Evolutionary conservation across 2,888 invertebrate species (phyloP).

Genomic region (Clostera curtula): DNA sequence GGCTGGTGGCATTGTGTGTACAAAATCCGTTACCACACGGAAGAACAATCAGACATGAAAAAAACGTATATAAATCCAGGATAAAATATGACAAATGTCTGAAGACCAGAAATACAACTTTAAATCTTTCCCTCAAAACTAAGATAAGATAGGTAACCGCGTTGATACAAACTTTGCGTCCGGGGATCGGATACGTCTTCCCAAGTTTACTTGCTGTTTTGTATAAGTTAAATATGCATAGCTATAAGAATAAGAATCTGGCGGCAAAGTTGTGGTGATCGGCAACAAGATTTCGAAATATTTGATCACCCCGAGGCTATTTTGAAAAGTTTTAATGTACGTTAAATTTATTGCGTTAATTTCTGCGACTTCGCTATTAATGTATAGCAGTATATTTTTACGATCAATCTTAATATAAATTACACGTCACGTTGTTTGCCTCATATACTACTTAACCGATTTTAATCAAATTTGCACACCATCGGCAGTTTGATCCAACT

Average conservation of each 20-base stretch:
- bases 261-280: constrained; percentile 8
- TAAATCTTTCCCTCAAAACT: constrained; percentile 24
- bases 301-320: not conserved
- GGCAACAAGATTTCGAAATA: constrained; percentile 4
- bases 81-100: constrained; percentile 19
- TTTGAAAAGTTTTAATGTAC: too few species aligned
- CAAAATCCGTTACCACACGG: not conserved
- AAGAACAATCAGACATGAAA: not conserved
- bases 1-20: too few species aligned
- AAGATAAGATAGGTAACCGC: constrained; percentile 22
- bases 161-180: constrained; percentile 9
- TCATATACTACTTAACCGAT: too few species aligned
- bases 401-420: too few species aligned
- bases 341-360: too few species aligned
- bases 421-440: too few species aligned
- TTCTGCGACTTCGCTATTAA: too few species aligned
- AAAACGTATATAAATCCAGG: not conserved
- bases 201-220: constrained; percentile 21
- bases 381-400: too few species aligned
- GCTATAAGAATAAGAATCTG: constrained; percentile 7
- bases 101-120: constrained; percentile 18
- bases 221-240: constrained; percentile 15
- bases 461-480: too few species aligned
- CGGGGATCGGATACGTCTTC: constrained; percentile 9
- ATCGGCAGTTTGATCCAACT: too few species aligned